Evolutionary conservation across 2,797 vertebrate genomes (phyloP), one percentile per base, ranked within the genome.

Genomic region (Sebastes paucispinis): DNA sequence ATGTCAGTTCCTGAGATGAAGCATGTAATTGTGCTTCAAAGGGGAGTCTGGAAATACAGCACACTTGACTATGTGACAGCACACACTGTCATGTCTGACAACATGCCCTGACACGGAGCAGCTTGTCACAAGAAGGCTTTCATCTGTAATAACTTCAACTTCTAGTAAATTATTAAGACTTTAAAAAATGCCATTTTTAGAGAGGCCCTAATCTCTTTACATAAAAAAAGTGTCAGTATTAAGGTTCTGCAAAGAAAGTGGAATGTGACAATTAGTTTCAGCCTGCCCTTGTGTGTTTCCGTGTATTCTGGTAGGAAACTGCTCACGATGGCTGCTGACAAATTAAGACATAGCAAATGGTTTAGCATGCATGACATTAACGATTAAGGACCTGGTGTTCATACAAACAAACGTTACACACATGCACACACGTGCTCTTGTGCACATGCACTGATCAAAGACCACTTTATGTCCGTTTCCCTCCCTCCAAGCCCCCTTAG

Each of bases 21-120:
- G 74, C 79, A 29, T 87, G 73, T 85, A 85, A 87, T 87, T 84
- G 75, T 76, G 81, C 80, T 85, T 89, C 68, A 90, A 91, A 86
- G 79, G 79, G 64, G 69, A 86, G 73, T 69, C 22, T 74, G 66
- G 59, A 64, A 73, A 80, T 67, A 29, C 32, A 9, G 60, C 72
- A 63, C 39, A 36, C 27, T 50, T 63, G 64, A 60, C 32, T 71
- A 2, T n/a, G 24, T 80, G 78, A 79, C 86, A 88, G 84, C 47
- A n/a, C 13, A 24, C 69, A 55, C 75, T 66, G 81, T 73, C 84
- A 85, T 72, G 64, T 73, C 32, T 85, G 77, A 87, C 66, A 71
- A 67, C 58, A 6, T 62, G 43, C 18, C 65, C 73, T 68, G 82
- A 82, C 59, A 68, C 10, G 1, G 22, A 67, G 69, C 75, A 69